Evolutionary conservation across 2,797 vertebrate genomes (phyloP).

Genomic region (Scyliorhinus canicula): DNA sequence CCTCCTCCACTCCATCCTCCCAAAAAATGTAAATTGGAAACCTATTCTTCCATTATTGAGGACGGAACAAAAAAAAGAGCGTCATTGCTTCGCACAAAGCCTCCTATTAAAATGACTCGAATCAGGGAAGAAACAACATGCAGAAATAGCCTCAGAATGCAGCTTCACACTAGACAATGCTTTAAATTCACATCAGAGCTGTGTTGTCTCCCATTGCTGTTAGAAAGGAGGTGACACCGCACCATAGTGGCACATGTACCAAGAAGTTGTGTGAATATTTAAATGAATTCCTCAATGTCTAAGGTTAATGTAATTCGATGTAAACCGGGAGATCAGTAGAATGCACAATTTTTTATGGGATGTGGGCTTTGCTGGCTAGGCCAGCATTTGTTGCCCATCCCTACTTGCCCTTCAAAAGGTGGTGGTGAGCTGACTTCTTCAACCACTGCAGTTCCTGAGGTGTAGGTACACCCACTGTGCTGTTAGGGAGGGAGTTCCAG

Average conservation of each 20-base stretch:
- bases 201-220: neutral
- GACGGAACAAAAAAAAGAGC: neutral
- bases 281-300: neutral
- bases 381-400: too few relatives aligned
- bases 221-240: neutral
- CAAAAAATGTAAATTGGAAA: neutral
- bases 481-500: too few relatives aligned
- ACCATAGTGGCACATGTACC: neutral
- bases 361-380: too few relatives aligned
- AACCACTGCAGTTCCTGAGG: too few relatives aligned
- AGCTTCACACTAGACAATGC: neutral
- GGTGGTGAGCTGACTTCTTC: too few relatives aligned
- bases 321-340: neutral
- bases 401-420: too few relatives aligned
- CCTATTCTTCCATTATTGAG: neutral
- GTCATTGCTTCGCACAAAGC: neutral
- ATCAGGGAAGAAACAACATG: neutral
- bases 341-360: neutral
- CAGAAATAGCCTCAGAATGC: neutral
- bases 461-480: too few relatives aligned
- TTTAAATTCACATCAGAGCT: neutral
- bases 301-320: neutral
- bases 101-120: neutral
- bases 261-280: neutral
- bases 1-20: neutral